Conservation (phyloP, 2,888 invertebrate species). For the Lysandra coridon region DNA sequence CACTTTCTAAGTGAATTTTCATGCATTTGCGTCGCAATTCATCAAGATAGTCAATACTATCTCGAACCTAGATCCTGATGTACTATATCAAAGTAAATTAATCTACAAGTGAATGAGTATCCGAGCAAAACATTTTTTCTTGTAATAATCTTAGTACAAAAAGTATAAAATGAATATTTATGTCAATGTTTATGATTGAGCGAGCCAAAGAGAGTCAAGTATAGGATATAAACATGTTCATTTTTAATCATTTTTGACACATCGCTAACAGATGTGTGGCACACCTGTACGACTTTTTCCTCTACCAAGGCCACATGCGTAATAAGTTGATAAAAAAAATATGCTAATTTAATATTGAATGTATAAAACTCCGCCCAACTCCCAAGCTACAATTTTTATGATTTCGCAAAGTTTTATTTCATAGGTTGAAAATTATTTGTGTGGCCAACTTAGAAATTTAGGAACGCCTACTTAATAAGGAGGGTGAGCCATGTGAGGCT, state of each 20-base stretch:
- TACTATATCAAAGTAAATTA: neutral
- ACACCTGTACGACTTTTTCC: conserved; percentile 44
- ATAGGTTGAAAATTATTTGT: neutral
- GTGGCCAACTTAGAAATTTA: neutral
- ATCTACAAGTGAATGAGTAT: neutral
- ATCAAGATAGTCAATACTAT: neutral
- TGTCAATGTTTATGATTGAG: conserved; percentile 17
- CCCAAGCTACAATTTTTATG: neutral
- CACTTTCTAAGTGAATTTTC: neutral
- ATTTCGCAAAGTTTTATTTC: neutral
- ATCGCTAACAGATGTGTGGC: conserved; percentile 43
- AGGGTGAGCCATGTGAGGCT: too few species aligned
- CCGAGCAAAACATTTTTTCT: neutral
- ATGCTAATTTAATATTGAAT: neutral
- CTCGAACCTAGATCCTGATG: neutral
- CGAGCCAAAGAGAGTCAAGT: neutral
- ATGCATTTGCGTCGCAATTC: neutral
- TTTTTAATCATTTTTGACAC: conserved; percentile 36
- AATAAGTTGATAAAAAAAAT: neutral
- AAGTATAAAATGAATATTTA: conserved; percentile 11
- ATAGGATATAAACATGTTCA: conserved; percentile 37
- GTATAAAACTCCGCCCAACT: neutral
- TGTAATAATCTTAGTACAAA: neutral
- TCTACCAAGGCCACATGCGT: neutral
- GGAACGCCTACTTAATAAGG: neutral